Evolutionary conservation across 2,113 vertebrate genomes (phyloP).

Genomic region (Xenopus borealis): DNA sequence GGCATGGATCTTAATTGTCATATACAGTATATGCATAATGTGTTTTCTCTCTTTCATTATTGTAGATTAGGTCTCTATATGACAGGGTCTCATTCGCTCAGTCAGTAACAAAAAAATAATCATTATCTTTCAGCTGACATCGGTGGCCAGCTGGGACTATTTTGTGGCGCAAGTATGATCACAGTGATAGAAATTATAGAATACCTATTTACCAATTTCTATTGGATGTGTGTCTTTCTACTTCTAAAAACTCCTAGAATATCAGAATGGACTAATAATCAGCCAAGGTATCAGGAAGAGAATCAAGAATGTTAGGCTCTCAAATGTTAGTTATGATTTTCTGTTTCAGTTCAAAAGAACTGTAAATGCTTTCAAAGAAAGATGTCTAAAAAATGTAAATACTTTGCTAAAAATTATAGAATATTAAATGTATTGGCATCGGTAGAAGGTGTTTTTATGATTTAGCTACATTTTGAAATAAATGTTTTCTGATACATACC

Average conservation of each 20-base stretch:
- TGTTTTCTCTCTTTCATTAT: no score
- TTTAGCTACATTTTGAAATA: no score
- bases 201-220: conserved; percentile 67
- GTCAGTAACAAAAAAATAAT: neutral
- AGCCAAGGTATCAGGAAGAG: conserved; percentile 44
- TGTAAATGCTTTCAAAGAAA: neutral
- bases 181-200: conserved; percentile 71
- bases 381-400: no score
- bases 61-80: no score
- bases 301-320: conserved; percentile 58
- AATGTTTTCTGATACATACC: no score
- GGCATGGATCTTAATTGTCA: no score
- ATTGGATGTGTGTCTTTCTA: conserved; percentile 70
- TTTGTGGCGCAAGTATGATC: conserved; percentile 73
- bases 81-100: no score
- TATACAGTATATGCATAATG: no score
- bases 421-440: no score
- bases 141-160: conserved; percentile 69
- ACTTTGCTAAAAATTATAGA: no score
- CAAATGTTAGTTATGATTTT: neutral
- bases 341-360: neutral
- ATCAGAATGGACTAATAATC: conserved; percentile 48
- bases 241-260: conserved; percentile 66
- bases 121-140: conserved; percentile 63
- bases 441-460: no score